Evolutionary conservation across 2,888 invertebrate species (phyloP), one percentile per base, ranked within the genome.

Genomic region (Listrodromus nycthemerus): DNA sequence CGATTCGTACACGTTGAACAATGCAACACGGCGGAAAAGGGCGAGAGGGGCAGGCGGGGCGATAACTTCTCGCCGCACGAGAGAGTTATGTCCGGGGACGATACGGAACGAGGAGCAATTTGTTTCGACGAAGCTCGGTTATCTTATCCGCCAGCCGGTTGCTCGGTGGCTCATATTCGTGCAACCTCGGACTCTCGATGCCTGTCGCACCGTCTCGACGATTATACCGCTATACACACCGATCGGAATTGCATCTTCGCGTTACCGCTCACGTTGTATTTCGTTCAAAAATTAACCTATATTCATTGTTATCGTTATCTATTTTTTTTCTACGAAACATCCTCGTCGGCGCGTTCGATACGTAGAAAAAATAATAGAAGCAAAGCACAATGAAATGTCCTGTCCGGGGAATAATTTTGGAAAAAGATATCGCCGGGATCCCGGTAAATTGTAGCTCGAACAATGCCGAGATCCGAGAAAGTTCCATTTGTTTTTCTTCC

Each of bases 101-200:
- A 90, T 90, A 90, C 88, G 88, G 81, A 88, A 87, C 86, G 88
- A 88, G 88, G 85, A 88, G 87, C 87, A 86, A 90, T 90, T 89
- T 87, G 86, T 89, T 89, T 85, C 86, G 69, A 79, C 80, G 82
- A 82, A 82, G 86, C 86, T 21, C 48, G 58, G 58, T 45, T 66
- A 85, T 88, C 89, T 90, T 90, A 90, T 90, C 89, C 86, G n/a
- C 41, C 48, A 52, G 69, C 37, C 6, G 27, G n/a, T 58, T 63
- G 50, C 19, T 65, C 24, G 16, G 21, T 52, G 37, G 50, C 65
- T 75, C 75, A 75, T 75, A 24, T 24, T 61, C 73, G 45, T 61
- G 45, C 27, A 30, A 41, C 19, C 8, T 21, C 65, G 58, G 19
- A 55, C 55, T 24, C 73, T 48, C 58, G 24, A 27, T 45, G 41